Conservation (phyloP, 2,888 invertebrate species). For the Megastigmus dorsalis region DNA sequence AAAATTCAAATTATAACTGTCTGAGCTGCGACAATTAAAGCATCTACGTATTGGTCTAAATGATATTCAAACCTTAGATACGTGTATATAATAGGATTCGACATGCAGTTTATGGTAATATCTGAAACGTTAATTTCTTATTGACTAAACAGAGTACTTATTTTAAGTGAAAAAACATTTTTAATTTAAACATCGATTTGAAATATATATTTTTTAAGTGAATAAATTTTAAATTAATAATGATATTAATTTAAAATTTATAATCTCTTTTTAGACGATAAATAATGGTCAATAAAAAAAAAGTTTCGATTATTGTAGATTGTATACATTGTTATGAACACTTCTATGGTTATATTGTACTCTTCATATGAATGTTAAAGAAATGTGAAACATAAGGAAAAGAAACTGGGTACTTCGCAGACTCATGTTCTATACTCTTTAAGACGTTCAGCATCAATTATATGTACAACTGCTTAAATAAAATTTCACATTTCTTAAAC, state of each 20-base stretch:
- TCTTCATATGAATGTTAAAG: background rate
- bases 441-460: background rate
- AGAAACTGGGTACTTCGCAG: no score
- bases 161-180: no score
- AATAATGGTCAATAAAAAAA: no score
- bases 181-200: no score
- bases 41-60: background rate
- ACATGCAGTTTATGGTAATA: conserved; percentile 15
- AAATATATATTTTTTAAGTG: no score
- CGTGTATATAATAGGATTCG: background rate
- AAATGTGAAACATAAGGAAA: conserved; percentile 2
- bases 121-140: no score
- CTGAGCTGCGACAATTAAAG: conserved; percentile 9
- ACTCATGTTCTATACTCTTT: no score
- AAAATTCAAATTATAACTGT: background rate
- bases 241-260: no score
- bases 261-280: no score
- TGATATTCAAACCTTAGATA: conserved; percentile 4
- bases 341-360: background rate
- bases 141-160: no score
- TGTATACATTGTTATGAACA: background rate
- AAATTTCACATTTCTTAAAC: conserved; percentile 15
- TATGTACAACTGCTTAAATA: background rate
- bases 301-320: no score
- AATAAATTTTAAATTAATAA: no score